Evolutionary conservation across 2,797 vertebrate genomes (phyloP), one percentile per base, ranked within the genome.

Genomic region (Liasis olivaceus): DNA sequence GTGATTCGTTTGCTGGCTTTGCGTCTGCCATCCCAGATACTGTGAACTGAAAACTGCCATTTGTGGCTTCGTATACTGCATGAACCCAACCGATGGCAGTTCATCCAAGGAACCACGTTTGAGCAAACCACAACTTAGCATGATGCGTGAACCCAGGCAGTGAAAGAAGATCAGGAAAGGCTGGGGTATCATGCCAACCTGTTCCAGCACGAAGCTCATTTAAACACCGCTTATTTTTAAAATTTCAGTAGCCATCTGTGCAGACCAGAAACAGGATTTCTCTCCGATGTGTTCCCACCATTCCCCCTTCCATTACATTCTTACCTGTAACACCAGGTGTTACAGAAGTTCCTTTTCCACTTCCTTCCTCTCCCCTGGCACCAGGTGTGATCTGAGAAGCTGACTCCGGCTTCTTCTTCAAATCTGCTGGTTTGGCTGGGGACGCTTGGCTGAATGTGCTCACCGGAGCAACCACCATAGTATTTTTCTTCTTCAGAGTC

Each of bases 401-500:
- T 2, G n/a, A 8, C 0, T 36, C 1, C 22, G 93, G 56, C 31
- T 95, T 95, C 54, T 0, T 92, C n/a, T n/a, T n/a, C n/a, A 47
- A 20, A 0, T 42, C 47, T 0, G 0, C 77, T 5, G 94, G 77
- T 90, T 97, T 96, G 14, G 31, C 94, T 85, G 95, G 60, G 20
- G 64, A 66, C 0, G 3, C 20, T 47, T 47, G 72, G 72, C 72
- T 47, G 22, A 24, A 12, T 81, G 47, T 11, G 72, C 36, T 4
- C 72, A 9, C 36, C n/a, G 94, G n/a, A 22, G 89, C 95, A 7
- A 92, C 92, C 0, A 90, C 91, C 0, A 90, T 94, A 64, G 94
- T 91, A 0, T 56, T 5, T 4, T 62, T 87, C 2, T 97, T 97
- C 54, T 20, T 91, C 5, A 60, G 5, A 36, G 98, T 98, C 96